A percentile compares a stretch with the other conserved stretches of the same genome.
Evolutionary conservation across 1,140 invertebrate genomes (phyloP).

Genomic region (Phthorimaea operculella): DNA sequence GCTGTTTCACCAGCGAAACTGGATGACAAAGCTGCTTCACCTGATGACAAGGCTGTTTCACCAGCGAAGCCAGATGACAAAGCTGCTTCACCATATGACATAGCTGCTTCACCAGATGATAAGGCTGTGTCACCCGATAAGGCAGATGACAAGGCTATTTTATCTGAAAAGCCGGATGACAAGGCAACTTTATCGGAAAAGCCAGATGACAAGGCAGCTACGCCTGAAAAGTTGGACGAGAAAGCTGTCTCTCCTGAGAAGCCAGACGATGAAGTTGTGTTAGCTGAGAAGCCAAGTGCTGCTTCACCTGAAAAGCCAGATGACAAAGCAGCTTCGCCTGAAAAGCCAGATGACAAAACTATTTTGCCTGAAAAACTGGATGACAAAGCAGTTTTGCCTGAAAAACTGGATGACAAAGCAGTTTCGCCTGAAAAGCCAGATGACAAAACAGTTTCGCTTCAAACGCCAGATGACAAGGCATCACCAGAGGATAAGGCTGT

Average conservation of each 20-base stretch:
- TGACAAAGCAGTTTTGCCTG: no score
- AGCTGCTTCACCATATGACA: neutral
- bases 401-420: neutral
- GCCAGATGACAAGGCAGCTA: neutral
- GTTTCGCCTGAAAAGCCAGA: no score
- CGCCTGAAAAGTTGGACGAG: no score
- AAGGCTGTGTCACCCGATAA: neutral
- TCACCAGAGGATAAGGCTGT: constrained; percentile 3
- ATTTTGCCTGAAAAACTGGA: no score
- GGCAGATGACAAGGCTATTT: neutral
- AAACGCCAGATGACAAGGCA: neutral
- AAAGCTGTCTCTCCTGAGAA: no score
- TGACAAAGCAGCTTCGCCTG: constrained; percentile 7
- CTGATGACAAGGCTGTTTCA: no score
- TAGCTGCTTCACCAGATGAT: neutral
- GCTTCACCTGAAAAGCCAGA: neutral
- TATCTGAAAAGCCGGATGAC: neutral
- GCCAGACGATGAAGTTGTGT: no score
- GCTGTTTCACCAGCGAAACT: neutral
- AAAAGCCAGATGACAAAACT: no score
- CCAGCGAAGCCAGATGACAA: constrained; percentile 1
- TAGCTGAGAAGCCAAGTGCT: no score
- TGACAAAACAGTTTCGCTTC: neutral
- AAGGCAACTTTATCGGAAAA: neutral
- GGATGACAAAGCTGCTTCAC: neutral